A percentile compares a stretch with the other conserved stretches of the same genome.
Conservation (phyloP, 2,888 invertebrate species). For the Altica lythri region DNA sequence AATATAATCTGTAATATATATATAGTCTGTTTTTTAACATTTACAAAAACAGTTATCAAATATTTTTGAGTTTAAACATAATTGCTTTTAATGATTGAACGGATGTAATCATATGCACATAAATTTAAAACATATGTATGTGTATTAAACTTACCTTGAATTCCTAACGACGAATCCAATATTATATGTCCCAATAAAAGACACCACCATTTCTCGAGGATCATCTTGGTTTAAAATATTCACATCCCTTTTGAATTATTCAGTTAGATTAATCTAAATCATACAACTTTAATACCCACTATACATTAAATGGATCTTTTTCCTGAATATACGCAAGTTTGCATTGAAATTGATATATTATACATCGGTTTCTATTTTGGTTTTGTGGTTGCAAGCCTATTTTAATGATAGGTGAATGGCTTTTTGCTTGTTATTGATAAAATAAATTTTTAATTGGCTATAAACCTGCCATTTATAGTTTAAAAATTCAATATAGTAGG, state of each 20-base stretch:
- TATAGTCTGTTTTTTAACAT: too few species aligned
- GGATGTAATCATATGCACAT: neutral
- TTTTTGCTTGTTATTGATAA: constrained; percentile 9
- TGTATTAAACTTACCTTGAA: constrained; percentile 11
- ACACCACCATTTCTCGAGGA: constrained; percentile 6
- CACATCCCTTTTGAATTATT: constrained; percentile 12
- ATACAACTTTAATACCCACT: constrained; percentile 1
- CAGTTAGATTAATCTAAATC: constrained; percentile 6
- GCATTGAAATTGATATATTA: constrained; percentile 11
- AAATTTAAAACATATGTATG: neutral
- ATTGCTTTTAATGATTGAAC: too few species aligned
- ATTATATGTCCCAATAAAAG: constrained; percentile 6
- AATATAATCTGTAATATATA: too few species aligned
- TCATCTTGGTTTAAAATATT: constrained; percentile 11
- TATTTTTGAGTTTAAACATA: too few species aligned
- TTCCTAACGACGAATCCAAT: constrained; percentile 8
- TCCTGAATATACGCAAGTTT: neutral
- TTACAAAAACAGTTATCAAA: too few species aligned
- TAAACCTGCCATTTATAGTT: constrained; percentile 2
- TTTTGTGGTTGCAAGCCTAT: neutral
- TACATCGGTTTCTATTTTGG: neutral
- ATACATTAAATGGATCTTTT: constrained; percentile 8
- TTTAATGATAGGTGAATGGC: constrained; percentile 9
- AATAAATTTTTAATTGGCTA: constrained; percentile 12
- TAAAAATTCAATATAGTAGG: neutral